Evolutionary conservation across 2,113 vertebrate genomes (phyloP).

Genomic region (Pterocles gutturalis): DNA sequence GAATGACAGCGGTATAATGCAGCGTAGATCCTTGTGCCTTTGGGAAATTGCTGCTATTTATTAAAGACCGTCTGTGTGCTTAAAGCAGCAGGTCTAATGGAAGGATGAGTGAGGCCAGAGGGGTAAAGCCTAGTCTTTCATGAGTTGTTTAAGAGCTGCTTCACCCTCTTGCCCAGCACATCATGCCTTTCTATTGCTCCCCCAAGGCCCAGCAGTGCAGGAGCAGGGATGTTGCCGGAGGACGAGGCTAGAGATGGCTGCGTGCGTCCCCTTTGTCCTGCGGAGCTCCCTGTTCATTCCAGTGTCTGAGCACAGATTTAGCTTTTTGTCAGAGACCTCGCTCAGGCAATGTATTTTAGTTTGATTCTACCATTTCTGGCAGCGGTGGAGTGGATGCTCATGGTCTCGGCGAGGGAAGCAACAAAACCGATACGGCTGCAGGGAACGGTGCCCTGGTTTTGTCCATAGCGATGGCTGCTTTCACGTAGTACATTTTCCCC

Average conservation of each 20-base stretch:
- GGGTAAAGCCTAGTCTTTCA: background rate
- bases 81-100: constrained; percentile 1
- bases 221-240: background rate
- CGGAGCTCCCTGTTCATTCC: background rate
- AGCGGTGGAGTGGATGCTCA: background rate
- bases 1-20: background rate
- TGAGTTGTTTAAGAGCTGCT: background rate
- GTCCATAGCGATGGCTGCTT: background rate
- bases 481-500: background rate
- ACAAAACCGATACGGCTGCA: background rate
- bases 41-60: constrained; percentile 35
- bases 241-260: background rate
- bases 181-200: background rate
- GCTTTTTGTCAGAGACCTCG: background rate
- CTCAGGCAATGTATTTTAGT: background rate
- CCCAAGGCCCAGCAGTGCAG: background rate
- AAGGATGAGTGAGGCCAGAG: background rate
- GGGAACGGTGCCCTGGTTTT: background rate
- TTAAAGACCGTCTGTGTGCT: background rate
- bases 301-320: background rate
- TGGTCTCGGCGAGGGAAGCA: rapidly evolving
- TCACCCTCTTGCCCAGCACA: background rate
- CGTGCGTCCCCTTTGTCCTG: background rate
- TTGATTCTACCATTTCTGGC: background rate
- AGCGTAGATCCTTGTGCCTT: background rate